Evolutionary conservation across 2,888 invertebrate species (phyloP).

Genomic region (Melinaea menophilus): DNA sequence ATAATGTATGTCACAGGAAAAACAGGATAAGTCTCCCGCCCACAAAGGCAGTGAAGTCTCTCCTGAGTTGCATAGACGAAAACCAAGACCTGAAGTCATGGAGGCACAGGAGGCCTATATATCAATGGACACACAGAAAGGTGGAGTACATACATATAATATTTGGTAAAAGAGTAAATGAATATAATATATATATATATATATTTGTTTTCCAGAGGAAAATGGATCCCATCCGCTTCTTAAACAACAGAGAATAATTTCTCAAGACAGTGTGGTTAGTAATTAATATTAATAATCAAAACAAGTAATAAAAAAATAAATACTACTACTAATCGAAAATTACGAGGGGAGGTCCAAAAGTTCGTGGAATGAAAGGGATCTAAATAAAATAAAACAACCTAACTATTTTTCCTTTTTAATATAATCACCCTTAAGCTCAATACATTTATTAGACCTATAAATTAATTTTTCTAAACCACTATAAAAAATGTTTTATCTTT

Average conservation of each 20-base stretch:
- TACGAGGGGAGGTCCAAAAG: no score
- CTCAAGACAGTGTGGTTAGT: slow-evolving; percentile 69
- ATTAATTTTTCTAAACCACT: no score
- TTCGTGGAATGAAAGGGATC: no score
- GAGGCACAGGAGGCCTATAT: slow-evolving; percentile 39
- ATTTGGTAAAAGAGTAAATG: neutral
- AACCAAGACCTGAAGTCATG: slow-evolving; percentile 30
- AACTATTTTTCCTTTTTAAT: no score
- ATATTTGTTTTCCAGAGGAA: slow-evolving; percentile 47
- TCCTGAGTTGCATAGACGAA: slow-evolving; percentile 39
- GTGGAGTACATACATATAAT: slow-evolving; percentile 22
- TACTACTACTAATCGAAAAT: no score
- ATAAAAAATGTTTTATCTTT: no score
- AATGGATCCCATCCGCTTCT: slow-evolving; percentile 49
- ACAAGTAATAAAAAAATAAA: no score
- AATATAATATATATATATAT: neutral
- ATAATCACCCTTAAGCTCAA: no score
- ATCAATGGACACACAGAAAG: slow-evolving; percentile 34
- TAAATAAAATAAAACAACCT: no score
- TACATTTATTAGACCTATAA: no score
- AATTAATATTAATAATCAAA: neutral
- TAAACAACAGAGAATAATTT: slow-evolving; percentile 66
- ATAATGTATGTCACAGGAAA: neutral
- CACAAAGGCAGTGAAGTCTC: slow-evolving; percentile 46
- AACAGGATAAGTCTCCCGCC: slow-evolving; percentile 55